Base-by-base conservation (phyloP, 2,797 vertebrate genomes). In the Chelidonichthys spinosus region DNA sequence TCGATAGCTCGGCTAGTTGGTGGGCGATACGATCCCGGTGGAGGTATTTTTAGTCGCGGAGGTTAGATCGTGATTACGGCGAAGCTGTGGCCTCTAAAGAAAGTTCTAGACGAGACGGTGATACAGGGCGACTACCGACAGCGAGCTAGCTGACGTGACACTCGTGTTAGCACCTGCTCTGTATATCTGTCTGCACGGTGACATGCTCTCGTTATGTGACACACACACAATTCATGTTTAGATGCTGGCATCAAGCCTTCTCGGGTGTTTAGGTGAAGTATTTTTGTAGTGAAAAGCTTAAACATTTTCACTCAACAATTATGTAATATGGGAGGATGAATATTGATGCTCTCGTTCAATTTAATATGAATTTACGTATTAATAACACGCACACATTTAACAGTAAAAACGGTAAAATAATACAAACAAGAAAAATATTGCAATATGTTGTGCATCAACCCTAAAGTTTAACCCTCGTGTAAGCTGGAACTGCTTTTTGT, bases 111-210 rank as follows among this genome's bases (percentile, higher is more conserved):
- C 25, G 49, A 63, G 15, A 32, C 63, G 11, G 66, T 64, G 80
- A 53, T 53, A 69, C 73, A 39, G 18, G 54, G 70, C 62, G 14
- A 62, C 35, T 53, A 1, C 8, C 46, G 72, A 56, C 36, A 36
- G 50, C 33, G 4, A 37, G 82, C 83, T 86, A 91, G 83, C 89
- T 85, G 25, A 32, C 52, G 35, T 71, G 44, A 58, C 39, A 18
- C 32, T 17, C 3, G 25, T 11, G 65, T 46, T 84, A 84, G 85
- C 85, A 63, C 53, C 76, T 79, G 59, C 13, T 10, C n/a, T 52
- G n/a, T 37, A 1, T 53, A 6, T 50, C 25, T 35, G 36, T 50
- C 15, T 59, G 7, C 25, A 15, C 32, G 59, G 50, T 52, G 74
- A 14, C 50, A 55, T 10, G 63, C 50, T 60, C 63, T 25, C 32